Evolutionary conservation across 2,113 vertebrate species (phyloP).

Genomic region (Nestor notabilis): DNA sequence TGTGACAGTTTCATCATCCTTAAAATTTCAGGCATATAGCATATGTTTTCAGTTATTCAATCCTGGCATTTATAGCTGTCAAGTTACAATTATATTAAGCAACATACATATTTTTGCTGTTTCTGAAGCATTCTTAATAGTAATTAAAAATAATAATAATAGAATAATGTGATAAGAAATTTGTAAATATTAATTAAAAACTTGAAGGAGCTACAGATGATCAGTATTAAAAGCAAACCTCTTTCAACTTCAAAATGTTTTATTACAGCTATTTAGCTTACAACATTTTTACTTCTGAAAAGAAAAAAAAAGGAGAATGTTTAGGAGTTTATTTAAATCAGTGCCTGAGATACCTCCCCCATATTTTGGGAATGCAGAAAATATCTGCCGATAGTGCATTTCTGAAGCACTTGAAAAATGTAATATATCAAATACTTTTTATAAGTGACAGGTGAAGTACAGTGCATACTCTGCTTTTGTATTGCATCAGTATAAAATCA

Average conservation of each 20-base stretch:
- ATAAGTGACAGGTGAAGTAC: not conserved
- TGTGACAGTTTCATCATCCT: constrained; percentile 65
- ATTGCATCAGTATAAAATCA: not conserved
- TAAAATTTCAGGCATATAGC: constrained; percentile 65
- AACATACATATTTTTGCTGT: constrained; percentile 11
- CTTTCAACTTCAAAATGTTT: not conserved
- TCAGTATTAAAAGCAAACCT: not conserved
- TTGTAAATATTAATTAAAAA: not conserved
- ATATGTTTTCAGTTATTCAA: constrained; percentile 60
- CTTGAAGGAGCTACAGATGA: not conserved
- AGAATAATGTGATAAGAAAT: not conserved
- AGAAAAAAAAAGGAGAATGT: not conserved
- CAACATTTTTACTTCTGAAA: not conserved
- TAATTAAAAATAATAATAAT: not conserved
- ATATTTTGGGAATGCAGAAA: not conserved
- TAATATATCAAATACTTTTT: not conserved
- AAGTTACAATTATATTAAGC: constrained; percentile 30
- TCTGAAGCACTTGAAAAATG: not conserved
- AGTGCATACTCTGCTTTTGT: not conserved
- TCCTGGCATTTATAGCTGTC: constrained; percentile 13
- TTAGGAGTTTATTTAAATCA: not conserved
- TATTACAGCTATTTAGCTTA: not conserved
- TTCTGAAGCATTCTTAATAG: constrained; percentile 12
- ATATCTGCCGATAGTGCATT: not conserved
- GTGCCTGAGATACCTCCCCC: not conserved